These are phyloP conservation scores for Rattus norvegicus DNA, from an alignment of 2,113 vertebrate species.

Conservation along the genomic window GRCr8 NC_086020.1:200968001-200968500, in stretches of 20 bases:
- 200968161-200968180: constrained; percentile 26
- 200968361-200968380: not conserved
- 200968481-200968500: not conserved
- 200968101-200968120: not conserved
- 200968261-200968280: not conserved
- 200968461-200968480: not conserved
- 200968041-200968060: constrained; percentile 37
- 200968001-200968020: not conserved
- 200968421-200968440: not conserved
- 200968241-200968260: constrained; percentile 59
- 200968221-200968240: constrained; percentile 31
- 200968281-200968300: constrained; percentile 57
- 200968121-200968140: not conserved
- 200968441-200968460: not conserved
- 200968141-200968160: not conserved
- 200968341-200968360: not conserved
- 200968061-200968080: constrained; percentile 37
- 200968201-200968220: constrained; percentile 57
- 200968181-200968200: constrained; percentile 47
- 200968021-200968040: not conserved
- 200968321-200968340: constrained; percentile 50
- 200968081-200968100: constrained; percentile 9
- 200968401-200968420: not conserved
- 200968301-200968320: constrained; percentile 59
- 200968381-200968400: not conserved